Base-by-base conservation (phyloP, 2,888 invertebrate species). In the Drosophila anomalata region DNA sequence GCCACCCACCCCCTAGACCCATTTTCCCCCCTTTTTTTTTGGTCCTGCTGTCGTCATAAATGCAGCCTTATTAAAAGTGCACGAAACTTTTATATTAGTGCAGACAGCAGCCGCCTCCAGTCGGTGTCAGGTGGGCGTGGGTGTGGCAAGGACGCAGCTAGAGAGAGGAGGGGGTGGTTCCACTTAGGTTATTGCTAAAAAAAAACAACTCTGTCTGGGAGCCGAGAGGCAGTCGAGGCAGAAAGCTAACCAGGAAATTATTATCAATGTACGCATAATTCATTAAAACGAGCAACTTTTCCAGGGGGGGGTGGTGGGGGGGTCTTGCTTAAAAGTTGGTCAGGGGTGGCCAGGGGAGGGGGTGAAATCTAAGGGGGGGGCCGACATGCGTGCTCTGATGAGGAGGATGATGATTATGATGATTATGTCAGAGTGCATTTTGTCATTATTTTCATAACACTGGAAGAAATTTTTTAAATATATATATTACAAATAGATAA, bases 231-330 rank as follows among this genome's bases (percentile, higher is more conserved):
- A 41, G 14, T 3, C 26, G 17, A 1, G 17, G 36, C 41, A 36
- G 53, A 69, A 86, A 86, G 78, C 87, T 87, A 80, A 87, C 85
- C 72, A 75, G 77, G 79, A 82, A 84, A 84, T 87, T 82, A 87
- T 87, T 82, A 87, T 82, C 87, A 84, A 87, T 87, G 87, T 84
- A 81, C 81, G 81, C 87, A 82, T 82, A 87, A 87, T 82, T 82
- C 85, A 82, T 87, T 87, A 82, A 87, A 82, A 81, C 85, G 70
- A 75, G 79, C 72, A 87, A 81, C 82, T 87, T 81, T 80, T 68
- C 39, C 14, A n/a, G 3, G 17, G 8, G 26, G 44, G 44, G 17
- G 7, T 0, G 1, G 6, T 29, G 20, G 26, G 8, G 11, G 24
- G 51, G 24, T 29, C 8, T 8, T 2, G 9, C 29, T 29, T 29